These are phyloP conservation scores for Grus americana DNA, from an alignment of 2,113 vertebrate species.

Conservation along the genomic window DNA sequence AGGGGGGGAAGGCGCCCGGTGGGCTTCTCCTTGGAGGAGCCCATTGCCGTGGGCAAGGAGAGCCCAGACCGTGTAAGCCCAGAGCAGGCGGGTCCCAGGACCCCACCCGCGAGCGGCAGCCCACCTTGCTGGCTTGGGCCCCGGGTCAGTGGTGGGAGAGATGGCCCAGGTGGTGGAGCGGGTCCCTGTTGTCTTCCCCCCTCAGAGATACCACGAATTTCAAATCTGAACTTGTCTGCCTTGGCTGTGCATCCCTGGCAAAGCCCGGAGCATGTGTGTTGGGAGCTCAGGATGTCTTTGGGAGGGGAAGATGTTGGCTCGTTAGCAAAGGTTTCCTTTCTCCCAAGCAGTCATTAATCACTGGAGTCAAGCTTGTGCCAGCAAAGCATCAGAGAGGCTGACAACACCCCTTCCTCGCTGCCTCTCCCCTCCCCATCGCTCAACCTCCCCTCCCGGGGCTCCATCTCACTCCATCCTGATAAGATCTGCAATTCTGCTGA, in stretches of 20 bases:
- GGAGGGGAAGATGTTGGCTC: slow-evolving; percentile 19
- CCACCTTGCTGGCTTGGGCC: neutral
- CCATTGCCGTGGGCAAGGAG: neutral
- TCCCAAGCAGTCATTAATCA: slow-evolving; percentile 30
- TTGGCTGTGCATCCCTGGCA: neutral
- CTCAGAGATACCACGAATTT: neutral
- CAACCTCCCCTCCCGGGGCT: neutral
- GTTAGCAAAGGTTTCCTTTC: slow-evolving; percentile 32
- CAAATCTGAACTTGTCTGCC: neutral
- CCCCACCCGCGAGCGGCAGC: accelerated
- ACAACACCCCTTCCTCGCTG: neutral
- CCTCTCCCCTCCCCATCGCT: neutral
- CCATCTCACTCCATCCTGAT: neutral
- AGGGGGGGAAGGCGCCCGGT: no score
- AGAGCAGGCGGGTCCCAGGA: neutral
- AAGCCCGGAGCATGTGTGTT: neutral
- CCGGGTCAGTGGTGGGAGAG: neutral
- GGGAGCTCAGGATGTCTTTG: neutral
- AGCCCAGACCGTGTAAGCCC: accelerated
- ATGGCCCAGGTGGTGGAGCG: accelerated
- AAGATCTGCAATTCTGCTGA: neutral
- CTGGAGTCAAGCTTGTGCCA: neutral
- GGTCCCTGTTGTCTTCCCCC: neutral
- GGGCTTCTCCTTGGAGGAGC: neutral
- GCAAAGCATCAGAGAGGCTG: neutral